phyloP scores from a whole-genome alignment of 1,140 invertebrate genomes.

The Pachypeltis micranthus region DNA sequence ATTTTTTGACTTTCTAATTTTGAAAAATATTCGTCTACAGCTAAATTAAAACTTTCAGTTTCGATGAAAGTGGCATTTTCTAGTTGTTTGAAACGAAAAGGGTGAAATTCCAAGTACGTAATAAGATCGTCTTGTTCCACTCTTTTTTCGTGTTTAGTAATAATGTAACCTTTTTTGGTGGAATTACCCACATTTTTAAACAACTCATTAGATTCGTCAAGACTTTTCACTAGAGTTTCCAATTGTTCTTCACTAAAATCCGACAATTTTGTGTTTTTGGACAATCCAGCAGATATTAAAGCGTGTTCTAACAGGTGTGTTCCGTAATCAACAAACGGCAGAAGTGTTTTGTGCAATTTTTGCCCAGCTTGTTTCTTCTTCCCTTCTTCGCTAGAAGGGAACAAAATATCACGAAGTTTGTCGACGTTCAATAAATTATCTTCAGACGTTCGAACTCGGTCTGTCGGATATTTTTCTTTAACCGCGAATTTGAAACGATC shows the following conservation, averaged over 20 bases:
- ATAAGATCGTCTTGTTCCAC: slow-evolving; percentile 45
- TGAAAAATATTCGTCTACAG: slow-evolving; percentile 96
- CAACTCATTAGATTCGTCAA: slow-evolving; percentile 56
- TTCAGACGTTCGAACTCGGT: slow-evolving; percentile 46
- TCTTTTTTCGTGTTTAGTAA: slow-evolving; percentile 71
- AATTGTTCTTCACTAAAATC: slow-evolving; percentile 38
- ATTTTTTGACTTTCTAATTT: slow-evolving; percentile 89
- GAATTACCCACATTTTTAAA: slow-evolving; percentile 37
- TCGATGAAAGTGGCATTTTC: slow-evolving; percentile 45
- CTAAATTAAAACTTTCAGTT: slow-evolving; percentile 70
- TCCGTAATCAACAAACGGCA: slow-evolving; percentile 59
- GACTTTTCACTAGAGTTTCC: slow-evolving; percentile 48
- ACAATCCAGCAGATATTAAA: slow-evolving; percentile 56
- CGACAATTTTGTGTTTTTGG: slow-evolving; percentile 38
- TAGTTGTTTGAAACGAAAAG: slow-evolving; percentile 61
- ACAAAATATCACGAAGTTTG: background rate
- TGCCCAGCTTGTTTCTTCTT: background rate
- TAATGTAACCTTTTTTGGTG: slow-evolving; percentile 57
- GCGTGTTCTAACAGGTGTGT: slow-evolving; percentile 82
- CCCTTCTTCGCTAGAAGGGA: background rate
- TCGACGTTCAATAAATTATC: background rate
- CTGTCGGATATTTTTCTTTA: slow-evolving; percentile 77
- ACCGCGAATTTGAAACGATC: slow-evolving; percentile 62
- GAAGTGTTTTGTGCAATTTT: slow-evolving; percentile 11
- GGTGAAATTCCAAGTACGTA: slow-evolving; percentile 86